Evolutionary conservation across 2,888 invertebrate species (phyloP).

Genomic region (Idaea aversata): DNA sequence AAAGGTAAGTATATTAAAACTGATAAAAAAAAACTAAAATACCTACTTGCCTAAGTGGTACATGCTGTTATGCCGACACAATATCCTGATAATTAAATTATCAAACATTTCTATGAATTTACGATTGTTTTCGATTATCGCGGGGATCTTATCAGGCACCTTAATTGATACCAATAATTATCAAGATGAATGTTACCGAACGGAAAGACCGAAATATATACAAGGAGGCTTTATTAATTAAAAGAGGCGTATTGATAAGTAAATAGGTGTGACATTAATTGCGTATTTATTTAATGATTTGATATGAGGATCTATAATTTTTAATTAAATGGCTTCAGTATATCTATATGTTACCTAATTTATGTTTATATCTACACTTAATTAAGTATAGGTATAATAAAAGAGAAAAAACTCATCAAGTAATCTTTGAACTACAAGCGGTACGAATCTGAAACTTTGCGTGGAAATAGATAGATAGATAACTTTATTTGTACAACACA

Average conservation of each 20-base stretch:
- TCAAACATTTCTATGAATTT: neutral
- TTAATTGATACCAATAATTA: neutral
- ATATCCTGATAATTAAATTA: neutral
- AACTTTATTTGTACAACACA: too few species aligned
- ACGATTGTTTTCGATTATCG: neutral
- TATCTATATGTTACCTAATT: neutral
- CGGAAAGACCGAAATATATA: neutral
- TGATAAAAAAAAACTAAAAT: neutral
- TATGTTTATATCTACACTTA: too few species aligned
- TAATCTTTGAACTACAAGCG: too few species aligned
- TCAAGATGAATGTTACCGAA: neutral
- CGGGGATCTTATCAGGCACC: neutral
- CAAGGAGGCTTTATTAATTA: neutral
- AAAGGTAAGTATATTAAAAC: neutral
- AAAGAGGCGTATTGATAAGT: constrained; percentile 1
- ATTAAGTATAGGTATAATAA: too few species aligned
- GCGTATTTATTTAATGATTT: neutral
- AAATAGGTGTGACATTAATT: neutral
- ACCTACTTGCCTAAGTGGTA: neutral
- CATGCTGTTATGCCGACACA: neutral
- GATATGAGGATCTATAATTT: neutral
- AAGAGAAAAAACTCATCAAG: too few species aligned
- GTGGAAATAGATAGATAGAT: too few species aligned
- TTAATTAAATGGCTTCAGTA: neutral
- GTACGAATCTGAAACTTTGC: too few species aligned